Evolutionary conservation across 2,113 vertebrate species (phyloP).

Genomic region (Uropsilus gracilis): DNA sequence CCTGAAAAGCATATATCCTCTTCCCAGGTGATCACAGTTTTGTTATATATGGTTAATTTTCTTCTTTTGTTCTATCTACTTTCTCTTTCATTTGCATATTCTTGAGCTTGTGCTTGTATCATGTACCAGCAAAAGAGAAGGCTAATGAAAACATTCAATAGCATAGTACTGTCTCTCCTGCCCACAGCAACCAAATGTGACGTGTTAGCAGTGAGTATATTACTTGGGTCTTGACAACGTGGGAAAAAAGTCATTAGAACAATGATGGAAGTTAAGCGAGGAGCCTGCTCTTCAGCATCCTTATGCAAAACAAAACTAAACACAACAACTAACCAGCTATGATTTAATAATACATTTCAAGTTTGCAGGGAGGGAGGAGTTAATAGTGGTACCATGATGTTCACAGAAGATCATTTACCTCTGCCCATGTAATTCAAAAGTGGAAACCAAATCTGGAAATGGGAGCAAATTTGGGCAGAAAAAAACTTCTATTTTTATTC

Average conservation of each 20-base stretch:
- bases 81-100: neutral
- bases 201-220: no score
- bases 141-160: neutral
- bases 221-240: neutral
- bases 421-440: neutral
- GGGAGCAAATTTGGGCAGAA: neutral
- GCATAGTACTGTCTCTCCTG: neutral
- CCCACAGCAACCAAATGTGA: neutral
- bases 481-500: neutral
- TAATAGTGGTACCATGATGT: neutral
- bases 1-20: neutral
- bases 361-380: neutral
- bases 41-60: neutral
- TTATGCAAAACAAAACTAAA: neutral
- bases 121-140: neutral
- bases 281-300: neutral
- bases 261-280: neutral
- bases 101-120: neutral
- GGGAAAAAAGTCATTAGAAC: neutral
- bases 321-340: neutral
- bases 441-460: neutral
- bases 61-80: neutral
- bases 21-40: neutral
- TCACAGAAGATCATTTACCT: neutral
- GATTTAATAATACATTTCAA: neutral